A percentile compares a stretch with the other conserved stretches of the same genome.
Conservation (phyloP, 2,113 vertebrate genomes). For the Xyrauchen texanus region DNA sequence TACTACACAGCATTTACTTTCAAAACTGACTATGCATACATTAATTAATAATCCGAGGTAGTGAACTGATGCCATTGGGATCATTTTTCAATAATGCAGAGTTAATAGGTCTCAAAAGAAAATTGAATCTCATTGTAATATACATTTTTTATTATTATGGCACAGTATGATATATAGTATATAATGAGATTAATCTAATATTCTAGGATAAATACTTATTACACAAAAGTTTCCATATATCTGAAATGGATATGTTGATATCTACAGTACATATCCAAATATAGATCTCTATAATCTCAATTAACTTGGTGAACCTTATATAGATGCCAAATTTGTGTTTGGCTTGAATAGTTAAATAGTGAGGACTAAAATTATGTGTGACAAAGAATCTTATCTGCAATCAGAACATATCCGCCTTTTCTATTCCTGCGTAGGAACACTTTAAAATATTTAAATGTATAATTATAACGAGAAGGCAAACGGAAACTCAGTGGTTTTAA, state of each 20-base stretch:
- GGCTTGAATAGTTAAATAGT: no score
- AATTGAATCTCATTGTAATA: slow-evolving; percentile 6
- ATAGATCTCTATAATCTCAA: background rate
- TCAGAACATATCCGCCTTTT: no score
- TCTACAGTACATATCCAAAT: background rate
- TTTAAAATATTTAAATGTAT: slow-evolving; percentile 1
- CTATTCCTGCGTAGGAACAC: background rate
- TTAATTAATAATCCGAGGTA: background rate
- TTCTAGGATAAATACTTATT: background rate
- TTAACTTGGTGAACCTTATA: background rate
- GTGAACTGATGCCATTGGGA: background rate
- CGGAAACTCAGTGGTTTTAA: background rate
- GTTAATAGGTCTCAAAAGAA: background rate
- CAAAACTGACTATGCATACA: no score
- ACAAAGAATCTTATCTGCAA: no score
- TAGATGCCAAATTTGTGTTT: no score
- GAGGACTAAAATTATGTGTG: no score
- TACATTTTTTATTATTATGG: background rate
- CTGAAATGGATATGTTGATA: background rate
- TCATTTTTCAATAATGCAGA: background rate
- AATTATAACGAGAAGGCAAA: background rate
- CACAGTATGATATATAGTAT: background rate
- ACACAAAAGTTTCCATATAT: background rate
- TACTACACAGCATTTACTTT: background rate
- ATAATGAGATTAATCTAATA: background rate